Conservation (phyloP, 1,140 invertebrate genomes). For the Apocrypta bakeri region DNA sequence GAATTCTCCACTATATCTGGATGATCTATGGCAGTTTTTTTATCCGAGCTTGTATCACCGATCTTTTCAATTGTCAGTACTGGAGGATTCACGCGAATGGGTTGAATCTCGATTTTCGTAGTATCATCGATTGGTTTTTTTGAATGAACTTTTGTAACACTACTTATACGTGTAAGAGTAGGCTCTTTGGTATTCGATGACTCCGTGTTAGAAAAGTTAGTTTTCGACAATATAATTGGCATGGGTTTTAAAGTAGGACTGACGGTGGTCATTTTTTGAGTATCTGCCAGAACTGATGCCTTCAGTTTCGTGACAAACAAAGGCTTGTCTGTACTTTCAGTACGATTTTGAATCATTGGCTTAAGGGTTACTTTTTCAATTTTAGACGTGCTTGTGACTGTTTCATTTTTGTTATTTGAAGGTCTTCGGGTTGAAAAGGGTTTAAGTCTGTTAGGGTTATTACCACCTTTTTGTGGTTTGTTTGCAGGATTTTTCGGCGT, state of each 20-base stretch:
- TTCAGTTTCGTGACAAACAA: conserved; percentile 69
- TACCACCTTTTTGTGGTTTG: conserved; percentile 34
- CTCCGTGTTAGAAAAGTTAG: conserved; percentile 46
- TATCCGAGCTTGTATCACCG: background rate
- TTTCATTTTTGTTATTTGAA: conserved; percentile 41
- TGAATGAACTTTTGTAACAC: conserved; percentile 60
- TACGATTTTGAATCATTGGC: conserved; percentile 62
- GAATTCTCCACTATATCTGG: conserved; percentile 49
- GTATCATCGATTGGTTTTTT: conserved; percentile 62
- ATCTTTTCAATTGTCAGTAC: conserved; percentile 65
- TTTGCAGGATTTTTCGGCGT: conserved; percentile 51
- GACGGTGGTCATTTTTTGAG: conserved; percentile 53
- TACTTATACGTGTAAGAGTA: conserved; percentile 58
- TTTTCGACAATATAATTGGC: conserved; percentile 43
- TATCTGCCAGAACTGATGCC: conserved; percentile 61
- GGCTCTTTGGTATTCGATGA: conserved; percentile 53
- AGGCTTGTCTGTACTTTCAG: conserved; percentile 59
- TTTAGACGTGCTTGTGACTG: conserved; percentile 59
- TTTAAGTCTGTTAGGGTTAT: conserved; percentile 26
- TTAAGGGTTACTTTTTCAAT: conserved; percentile 71
- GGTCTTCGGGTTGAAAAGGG: conserved; percentile 36
- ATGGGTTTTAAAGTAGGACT: background rate
- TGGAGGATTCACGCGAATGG: conserved; percentile 64
- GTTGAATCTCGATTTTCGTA: conserved; percentile 63
- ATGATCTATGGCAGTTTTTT: conserved; percentile 46